phyloP scores from a whole-genome alignment of 92 coral and sea anemone genomes.

The Palythoa caribaeorum region DNA sequence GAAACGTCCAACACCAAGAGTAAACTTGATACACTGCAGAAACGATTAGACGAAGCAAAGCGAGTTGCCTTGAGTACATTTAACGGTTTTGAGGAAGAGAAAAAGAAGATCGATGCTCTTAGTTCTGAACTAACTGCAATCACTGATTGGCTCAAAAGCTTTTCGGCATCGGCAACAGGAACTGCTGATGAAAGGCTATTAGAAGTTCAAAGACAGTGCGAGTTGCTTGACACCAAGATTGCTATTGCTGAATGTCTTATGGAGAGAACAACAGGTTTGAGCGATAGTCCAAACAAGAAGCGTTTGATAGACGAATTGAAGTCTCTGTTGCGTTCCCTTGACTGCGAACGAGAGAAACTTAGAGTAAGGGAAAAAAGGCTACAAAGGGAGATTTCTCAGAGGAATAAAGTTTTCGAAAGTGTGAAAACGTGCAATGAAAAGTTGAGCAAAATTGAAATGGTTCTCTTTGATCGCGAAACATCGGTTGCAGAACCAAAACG shows the following conservation, averaged over 20 bases:
- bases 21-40: constrained; percentile 59
- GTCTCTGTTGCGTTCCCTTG: background rate
- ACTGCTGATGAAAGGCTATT: constrained; percentile 40
- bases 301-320: constrained; percentile 8
- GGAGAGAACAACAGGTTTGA: constrained; percentile 37
- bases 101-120: constrained; percentile 29
- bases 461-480: constrained; percentile 15
- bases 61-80: constrained; percentile 57
- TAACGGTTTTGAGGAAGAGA: constrained; percentile 62
- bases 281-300: constrained; percentile 38
- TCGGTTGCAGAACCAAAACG: background rate
- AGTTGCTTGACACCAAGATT: constrained; percentile 46
- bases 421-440: constrained; percentile 35
- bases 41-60: constrained; percentile 65
- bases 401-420: constrained; percentile 2
- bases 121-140: constrained; percentile 49
- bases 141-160: constrained; percentile 51
- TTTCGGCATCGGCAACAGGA: background rate
- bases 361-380: background rate
- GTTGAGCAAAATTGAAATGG: constrained; percentile 9
- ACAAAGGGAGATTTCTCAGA: constrained; percentile 1
- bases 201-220: constrained; percentile 31
- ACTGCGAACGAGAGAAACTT: constrained; percentile 3
- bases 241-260: constrained; percentile 15
- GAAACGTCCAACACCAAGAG: constrained; percentile 66